Conservation (phyloP, 2,888 invertebrate species). For the Sthenelais limicola region DNA sequence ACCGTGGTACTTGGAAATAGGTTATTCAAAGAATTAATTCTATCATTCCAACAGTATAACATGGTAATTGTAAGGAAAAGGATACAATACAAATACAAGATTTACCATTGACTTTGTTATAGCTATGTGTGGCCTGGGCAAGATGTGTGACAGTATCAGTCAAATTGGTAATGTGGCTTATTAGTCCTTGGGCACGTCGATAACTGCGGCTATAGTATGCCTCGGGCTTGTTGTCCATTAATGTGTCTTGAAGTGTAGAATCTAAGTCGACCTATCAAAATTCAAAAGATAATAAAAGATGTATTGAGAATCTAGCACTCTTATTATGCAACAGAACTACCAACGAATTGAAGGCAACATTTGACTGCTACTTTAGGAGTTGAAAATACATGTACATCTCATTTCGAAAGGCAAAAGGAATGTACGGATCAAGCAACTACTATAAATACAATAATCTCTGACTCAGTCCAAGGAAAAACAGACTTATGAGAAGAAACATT, state of each 20-base stretch:
- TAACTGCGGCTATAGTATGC: conserved; percentile 58
- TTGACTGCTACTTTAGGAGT: too few relatives aligned
- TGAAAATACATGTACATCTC: too few relatives aligned
- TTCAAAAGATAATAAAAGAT: too few relatives aligned
- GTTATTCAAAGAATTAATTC: too few relatives aligned
- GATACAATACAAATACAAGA: conserved; percentile 13
- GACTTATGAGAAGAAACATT: background rate
- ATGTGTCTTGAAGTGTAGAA: conserved; percentile 54
- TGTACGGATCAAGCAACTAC: too few relatives aligned
- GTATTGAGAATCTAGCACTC: too few relatives aligned
- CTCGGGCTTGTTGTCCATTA: conserved; percentile 48
- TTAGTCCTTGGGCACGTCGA: conserved; percentile 55
- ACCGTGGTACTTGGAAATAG: too few relatives aligned
- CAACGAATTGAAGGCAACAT: too few relatives aligned
- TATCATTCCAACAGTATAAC: too few relatives aligned
- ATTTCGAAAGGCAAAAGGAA: too few relatives aligned
- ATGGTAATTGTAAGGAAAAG: too few relatives aligned
- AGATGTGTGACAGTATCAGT: conserved; percentile 57
- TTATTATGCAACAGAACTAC: too few relatives aligned
- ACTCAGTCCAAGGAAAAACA: background rate
- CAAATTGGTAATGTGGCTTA: conserved; percentile 57
- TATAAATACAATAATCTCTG: background rate
- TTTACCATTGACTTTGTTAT: conserved; percentile 57
- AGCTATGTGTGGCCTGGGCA: conserved; percentile 54
- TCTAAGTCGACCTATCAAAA: conserved; percentile 58